Percentiles rank a stretch among this genome's conserved stretches.
Evolutionary conservation across 2,113 vertebrate species (phyloP).

Genomic region (Phalacrocorax brasilianus): DNA sequence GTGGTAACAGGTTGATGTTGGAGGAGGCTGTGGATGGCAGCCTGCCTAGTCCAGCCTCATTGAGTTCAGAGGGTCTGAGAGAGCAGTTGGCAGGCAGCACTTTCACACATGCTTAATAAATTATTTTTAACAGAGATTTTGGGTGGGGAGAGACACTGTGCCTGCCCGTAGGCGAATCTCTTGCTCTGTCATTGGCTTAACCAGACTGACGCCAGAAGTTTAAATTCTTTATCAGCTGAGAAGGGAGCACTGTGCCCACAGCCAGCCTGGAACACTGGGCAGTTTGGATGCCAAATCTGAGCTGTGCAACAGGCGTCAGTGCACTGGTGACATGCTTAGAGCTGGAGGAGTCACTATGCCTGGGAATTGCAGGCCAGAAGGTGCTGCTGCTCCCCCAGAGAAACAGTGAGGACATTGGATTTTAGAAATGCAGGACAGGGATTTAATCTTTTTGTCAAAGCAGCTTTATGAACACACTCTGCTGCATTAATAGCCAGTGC

Average conservation of each 20-base stretch:
- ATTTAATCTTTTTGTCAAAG: not conserved
- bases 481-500: not conserved
- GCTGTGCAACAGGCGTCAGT: too few species aligned
- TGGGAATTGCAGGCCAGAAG: not conserved
- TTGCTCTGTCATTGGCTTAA: not conserved
- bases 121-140: too few species aligned
- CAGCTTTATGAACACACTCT: not conserved
- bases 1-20: not conserved
- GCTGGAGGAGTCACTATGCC: not conserved
- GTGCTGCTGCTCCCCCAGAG: not conserved
- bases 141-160: fast-evolving
- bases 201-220: not conserved
- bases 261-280: not conserved
- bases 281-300: not conserved
- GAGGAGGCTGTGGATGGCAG: not conserved
- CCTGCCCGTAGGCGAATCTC: too few species aligned
- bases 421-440: not conserved
- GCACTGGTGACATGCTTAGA: not conserved
- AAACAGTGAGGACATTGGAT: not conserved
- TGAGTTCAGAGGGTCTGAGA: not conserved
- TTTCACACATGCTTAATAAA: not conserved
- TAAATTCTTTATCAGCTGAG: not conserved
- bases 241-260: not conserved
- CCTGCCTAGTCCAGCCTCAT: not conserved
- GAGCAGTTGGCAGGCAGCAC: not conserved